Evolutionary conservation across 2,113 vertebrate species (phyloP).

Genomic region (human (Homo sapiens)): DNA sequence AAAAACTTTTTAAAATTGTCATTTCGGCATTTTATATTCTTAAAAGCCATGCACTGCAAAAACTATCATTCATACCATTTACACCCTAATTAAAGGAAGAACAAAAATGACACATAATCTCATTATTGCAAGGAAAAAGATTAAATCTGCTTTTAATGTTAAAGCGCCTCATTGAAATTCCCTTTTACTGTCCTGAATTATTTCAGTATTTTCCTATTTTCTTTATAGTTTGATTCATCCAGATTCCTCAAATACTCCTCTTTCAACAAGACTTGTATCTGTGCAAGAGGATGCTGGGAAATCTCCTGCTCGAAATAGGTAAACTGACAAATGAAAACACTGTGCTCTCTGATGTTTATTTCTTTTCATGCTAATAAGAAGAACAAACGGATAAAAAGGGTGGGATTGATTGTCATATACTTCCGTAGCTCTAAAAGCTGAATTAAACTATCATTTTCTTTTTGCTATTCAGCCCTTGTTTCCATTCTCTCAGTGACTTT

Average conservation of each 20-base stretch:
- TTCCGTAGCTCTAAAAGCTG: background rate
- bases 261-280: conserved; percentile 89
- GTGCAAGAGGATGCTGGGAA: conserved; percentile 96
- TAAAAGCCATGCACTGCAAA: background rate
- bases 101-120: conserved; percentile 1
- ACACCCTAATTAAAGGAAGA: background rate
- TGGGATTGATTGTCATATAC: background rate
- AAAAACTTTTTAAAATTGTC: background rate
- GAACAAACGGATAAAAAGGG: background rate
- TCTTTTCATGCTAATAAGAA: background rate
- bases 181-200: background rate
- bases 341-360: conserved; percentile 8
- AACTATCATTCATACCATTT: background rate
- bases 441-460: background rate
- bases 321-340: conserved; percentile 27
- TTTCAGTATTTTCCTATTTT: conserved; percentile 52
- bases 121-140: background rate
- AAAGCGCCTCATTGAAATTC: background rate
- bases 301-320: conserved; percentile 96
- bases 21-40: conserved; percentile 12
- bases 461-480: background rate
- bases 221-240: conserved; percentile 92
- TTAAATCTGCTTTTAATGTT: conserved; percentile 40
- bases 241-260: conserved; percentile 89
- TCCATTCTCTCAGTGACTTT: background rate